Evolutionary conservation across 2,797 vertebrate genomes (phyloP), one percentile per base, ranked within the genome.

Genomic region (Gobio occitaniae): DNA sequence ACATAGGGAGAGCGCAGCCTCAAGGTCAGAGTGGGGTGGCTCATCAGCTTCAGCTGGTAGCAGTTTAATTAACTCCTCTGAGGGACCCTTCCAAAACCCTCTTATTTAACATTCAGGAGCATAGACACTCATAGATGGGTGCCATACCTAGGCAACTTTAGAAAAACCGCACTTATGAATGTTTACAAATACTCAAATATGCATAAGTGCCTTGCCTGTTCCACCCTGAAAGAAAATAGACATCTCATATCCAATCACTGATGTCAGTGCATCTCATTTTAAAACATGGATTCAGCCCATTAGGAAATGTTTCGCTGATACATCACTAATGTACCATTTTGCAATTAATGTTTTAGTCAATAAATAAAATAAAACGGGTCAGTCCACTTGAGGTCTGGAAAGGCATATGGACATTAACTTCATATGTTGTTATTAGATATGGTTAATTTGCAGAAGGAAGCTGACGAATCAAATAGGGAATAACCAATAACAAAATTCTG

Each of bases 1-100:
- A 92, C 90, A 92, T 90, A 91, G 92, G 89, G 90, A 92, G 93
- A 93, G 91, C 85, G 75, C 86, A 92, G 92, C 91, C 91, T 94
- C 94, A 95, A 95, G 94, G 95, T 95, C 94, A 95, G 91, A 91
- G 91, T 93, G 93, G 92, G 93, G 93, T 93, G 93, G 94, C 94
- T 95, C 94, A 95, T 95, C 94, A 95, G 94, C 93, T 93, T 91
- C 90, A 94, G 94, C 94, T 93, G 93, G 92, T 94, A 94, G 95
- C 94, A 95, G 94, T 95, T 96, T 96, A 95, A 96, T 96, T 95
- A 96, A 95, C 95, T 95, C 95, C 95, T 94, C 93, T 69, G 95
- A 95, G 94, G 94, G 92, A 92, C 93, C 93, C 81, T 50, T 89
- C 91, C 94, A 93, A 95, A 94, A 94, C 92, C 90, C 93, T 92